Evolutionary conservation across 2,888 invertebrate species (phyloP), one percentile per base, ranked within the genome.

Genomic region (Venustoraphidia nigricollis): DNA sequence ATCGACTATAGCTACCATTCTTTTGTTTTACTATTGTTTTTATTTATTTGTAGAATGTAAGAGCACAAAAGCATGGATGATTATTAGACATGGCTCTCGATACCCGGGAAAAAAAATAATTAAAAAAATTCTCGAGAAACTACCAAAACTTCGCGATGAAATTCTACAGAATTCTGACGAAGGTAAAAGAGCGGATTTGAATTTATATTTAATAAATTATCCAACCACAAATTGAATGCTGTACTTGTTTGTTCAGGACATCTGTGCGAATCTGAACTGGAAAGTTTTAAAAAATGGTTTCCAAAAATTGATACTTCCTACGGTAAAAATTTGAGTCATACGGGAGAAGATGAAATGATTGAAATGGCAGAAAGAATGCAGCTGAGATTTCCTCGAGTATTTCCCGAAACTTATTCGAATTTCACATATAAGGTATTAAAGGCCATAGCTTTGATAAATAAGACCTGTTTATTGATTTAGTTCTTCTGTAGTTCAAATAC

Each of bases 11-110:
- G 27, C 6, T 27, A 27, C 27, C 6, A 6, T 27, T 27, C 27
- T 13, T 41, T 36, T 17, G 4, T 42, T 47, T 36, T 14, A 36
- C 9, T 37, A 42, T 10, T 39, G 4, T 43, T 10, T 13, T 36
- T n/a, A 44, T 14, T 45, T 49, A 46, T 41, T 48, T 52, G n/a
- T 55, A 83, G 83, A 71, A 56, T 85, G 84, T 57, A 67, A 64
- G 53, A 73, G 77, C 42, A 65, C 66, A 39, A 82, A 83, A 63
- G 76, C 84, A 51, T 89, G 88, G 88, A 73, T 83, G 65, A 58
- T 86, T 14, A 64, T 82, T 38, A 73, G 89, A 6, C 89, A 89
- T 66, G 89, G 88, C 4, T 82, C 85, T n/a, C 73, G 88, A 53
- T 72, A 79, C 62, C 86, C 87, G 1, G 75, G 76, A 54, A 62